phyloP scores from a whole-genome alignment of 2,797 vertebrate species.

The Rhinichthys osculus region DNA sequence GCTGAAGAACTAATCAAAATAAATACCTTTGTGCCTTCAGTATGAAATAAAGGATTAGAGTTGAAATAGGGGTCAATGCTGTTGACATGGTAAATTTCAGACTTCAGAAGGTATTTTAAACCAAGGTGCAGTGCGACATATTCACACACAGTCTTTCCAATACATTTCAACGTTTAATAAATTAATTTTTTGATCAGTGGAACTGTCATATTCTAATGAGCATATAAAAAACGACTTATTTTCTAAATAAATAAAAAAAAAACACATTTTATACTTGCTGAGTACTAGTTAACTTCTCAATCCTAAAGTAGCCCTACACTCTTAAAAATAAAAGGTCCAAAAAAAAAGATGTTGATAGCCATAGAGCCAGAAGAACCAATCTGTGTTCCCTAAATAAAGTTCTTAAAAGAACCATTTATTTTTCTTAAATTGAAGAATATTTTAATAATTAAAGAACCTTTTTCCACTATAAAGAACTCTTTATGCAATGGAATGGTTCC shows the following conservation, averaged over 20 bases:
- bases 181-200: neutral
- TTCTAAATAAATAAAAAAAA: neutral
- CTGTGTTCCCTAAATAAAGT: too few relatives aligned
- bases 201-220: neutral
- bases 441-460: neutral
- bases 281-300: neutral
- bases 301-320: neutral
- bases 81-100: neutral
- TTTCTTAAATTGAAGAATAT: neutral
- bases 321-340: too few relatives aligned
- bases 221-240: neutral
- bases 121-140: neutral
- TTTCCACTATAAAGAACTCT: neutral
- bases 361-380: too few relatives aligned
- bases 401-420: too few relatives aligned
- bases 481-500: too few relatives aligned
- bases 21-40: slow-evolving; percentile 16
- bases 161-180: neutral
- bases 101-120: slow-evolving; percentile 1
- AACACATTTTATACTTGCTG: neutral
- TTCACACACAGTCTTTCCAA: neutral
- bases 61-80: neutral
- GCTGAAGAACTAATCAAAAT: slow-evolving; percentile 25
- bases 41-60: slow-evolving; percentile 2
- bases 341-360: too few relatives aligned